A percentile compares a stretch with the other conserved stretches of the same genome.
Evolutionary conservation across 2,797 vertebrate species (phyloP).

Genomic region (Hipposideros larvatus): DNA sequence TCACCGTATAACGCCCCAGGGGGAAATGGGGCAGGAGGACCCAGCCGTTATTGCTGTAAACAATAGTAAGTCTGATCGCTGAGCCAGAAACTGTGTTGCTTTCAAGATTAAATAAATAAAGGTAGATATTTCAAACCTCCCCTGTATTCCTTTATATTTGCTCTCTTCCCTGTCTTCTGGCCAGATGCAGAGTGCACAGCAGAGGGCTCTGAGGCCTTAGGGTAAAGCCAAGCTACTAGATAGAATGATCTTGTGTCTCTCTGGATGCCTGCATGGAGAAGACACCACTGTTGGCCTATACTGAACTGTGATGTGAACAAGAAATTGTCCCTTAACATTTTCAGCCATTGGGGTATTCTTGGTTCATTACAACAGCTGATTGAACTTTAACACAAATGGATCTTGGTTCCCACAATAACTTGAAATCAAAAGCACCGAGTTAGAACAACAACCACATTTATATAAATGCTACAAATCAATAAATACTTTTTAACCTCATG

Average conservation of each 20-base stretch:
- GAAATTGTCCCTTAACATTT: background rate
- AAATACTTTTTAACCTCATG: background rate
- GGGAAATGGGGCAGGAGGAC: background rate
- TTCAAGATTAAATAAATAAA: background rate
- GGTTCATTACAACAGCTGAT: background rate
- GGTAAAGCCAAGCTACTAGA: background rate
- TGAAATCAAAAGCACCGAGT: slow-evolving; percentile 19
- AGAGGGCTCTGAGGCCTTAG: background rate
- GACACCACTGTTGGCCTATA: background rate
- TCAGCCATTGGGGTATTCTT: background rate
- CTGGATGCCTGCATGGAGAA: background rate
- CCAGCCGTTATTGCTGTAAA: background rate
- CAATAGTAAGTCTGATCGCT: background rate
- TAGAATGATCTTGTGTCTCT: background rate
- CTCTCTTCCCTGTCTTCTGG: background rate
- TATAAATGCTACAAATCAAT: background rate
- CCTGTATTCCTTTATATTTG: background rate
- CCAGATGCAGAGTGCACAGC: background rate
- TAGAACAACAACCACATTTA: background rate
- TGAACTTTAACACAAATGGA: background rate
- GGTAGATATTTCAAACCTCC: background rate
- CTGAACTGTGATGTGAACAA: background rate
- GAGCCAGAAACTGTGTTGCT: background rate
- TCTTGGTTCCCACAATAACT: slow-evolving; percentile 3
- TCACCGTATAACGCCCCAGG: background rate